phyloP scores from a whole-genome alignment of 2,113 vertebrate species.

The Hystrix brachyura region DNA sequence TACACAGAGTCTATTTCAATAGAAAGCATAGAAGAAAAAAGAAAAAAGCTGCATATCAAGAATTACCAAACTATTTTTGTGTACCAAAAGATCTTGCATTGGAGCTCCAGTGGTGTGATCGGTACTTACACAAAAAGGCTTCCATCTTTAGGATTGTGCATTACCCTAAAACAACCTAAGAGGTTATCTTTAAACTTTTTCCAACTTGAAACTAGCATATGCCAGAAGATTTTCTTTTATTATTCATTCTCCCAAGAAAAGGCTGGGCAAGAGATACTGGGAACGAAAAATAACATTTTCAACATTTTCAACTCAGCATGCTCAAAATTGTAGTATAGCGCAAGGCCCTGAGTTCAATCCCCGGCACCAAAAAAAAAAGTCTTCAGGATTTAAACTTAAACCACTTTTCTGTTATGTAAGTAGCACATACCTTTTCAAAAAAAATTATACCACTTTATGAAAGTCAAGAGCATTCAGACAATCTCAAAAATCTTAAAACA shows the following conservation, averaged over 20 bases:
- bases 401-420: background rate
- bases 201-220: slow-evolving; percentile 32
- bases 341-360: background rate
- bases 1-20: slow-evolving; percentile 29
- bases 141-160: background rate
- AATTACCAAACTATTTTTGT: slow-evolving; percentile 30
- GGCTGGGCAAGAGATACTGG: background rate
- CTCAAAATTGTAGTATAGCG: background rate
- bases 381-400: slow-evolving; percentile 40
- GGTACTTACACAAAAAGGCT: background rate
- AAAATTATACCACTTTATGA: slow-evolving; percentile 14
- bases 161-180: slow-evolving; percentile 24
- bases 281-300: slow-evolving; percentile 3
- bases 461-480: background rate
- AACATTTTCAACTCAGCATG: background rate
- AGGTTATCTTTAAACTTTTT: slow-evolving; percentile 10
- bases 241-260: slow-evolving; percentile 1
- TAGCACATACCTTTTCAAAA: background rate
- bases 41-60: background rate
- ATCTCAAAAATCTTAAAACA: slow-evolving; percentile 31
- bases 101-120: no score
- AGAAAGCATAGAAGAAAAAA: background rate
- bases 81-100: background rate
- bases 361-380: background rate
- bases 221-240: background rate